These are phyloP conservation scores for Amazonetta brasiliensis DNA, from an alignment of 2,797 vertebrate genomes.

Conservation along the genomic window DNA sequence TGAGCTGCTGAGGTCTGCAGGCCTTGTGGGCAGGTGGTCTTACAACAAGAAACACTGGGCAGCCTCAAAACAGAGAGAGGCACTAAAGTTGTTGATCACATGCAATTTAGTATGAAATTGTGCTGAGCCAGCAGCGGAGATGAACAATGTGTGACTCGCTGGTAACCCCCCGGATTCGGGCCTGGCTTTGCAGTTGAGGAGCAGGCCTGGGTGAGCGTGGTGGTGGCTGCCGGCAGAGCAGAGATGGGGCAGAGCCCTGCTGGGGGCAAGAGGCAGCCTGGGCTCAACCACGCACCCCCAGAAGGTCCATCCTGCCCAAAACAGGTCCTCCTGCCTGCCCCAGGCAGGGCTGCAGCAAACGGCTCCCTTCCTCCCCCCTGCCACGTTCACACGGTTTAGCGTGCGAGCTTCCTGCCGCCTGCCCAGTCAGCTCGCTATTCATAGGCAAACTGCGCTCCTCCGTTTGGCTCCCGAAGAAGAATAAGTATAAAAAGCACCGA, in stretches of 20 bases:
- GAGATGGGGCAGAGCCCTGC: too few species aligned
- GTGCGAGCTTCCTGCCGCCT: conserved; percentile 52
- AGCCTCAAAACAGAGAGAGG: neutral
- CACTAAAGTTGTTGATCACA: neutral
- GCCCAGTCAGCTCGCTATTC: conserved; percentile 54
- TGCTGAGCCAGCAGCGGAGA: neutral
- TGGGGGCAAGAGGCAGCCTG: too few species aligned
- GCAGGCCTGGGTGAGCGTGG: neutral
- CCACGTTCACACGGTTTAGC: conserved; percentile 38
- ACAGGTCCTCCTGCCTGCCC: too few species aligned
- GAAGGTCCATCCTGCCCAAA: too few species aligned
- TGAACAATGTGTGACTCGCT: neutral
- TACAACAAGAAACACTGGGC: neutral
- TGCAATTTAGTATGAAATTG: neutral
- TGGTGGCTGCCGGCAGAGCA: too few species aligned
- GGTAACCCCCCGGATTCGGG: neutral
- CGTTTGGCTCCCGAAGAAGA: conserved; percentile 18
- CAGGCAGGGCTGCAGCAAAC: neutral
- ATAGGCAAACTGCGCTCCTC: conserved; percentile 34
- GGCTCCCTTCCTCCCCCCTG: neutral
- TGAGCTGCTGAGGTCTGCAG: neutral
- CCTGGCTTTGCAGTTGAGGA: neutral
- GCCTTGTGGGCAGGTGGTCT: neutral
- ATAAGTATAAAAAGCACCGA: conserved; percentile 50
- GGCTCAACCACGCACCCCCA: too few species aligned